Evolutionary conservation across 2,113 vertebrate genomes (phyloP).

Genomic region (Agelaius phoeniceus): DNA sequence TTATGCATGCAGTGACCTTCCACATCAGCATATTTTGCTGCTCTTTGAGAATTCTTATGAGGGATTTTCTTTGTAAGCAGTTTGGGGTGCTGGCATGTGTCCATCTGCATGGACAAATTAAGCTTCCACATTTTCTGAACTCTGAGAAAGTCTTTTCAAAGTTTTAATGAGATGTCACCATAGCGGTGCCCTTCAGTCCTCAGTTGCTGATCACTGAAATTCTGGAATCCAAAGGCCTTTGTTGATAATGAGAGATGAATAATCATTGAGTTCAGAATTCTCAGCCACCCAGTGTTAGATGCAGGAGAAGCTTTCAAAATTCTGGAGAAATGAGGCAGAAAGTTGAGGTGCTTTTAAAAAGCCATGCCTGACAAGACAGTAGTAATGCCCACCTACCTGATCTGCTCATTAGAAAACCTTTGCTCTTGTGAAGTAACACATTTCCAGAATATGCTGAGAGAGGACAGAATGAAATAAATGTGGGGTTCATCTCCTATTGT

Average conservation of each 20-base stretch:
- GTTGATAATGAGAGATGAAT: constrained; percentile 47
- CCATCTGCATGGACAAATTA: constrained; percentile 14
- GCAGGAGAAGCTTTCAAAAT: constrained; percentile 29
- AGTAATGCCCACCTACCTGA: not conserved
- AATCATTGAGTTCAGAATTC: constrained; percentile 6
- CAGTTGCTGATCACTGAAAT: not conserved
- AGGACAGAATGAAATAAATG: not conserved
- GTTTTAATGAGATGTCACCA: constrained; percentile 63
- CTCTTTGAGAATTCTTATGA: constrained; percentile 25
- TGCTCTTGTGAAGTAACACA: not conserved
- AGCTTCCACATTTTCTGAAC: constrained; percentile 29
- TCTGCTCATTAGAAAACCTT: not conserved
- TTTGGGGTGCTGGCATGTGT: constrained; percentile 47
- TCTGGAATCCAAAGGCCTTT: constrained; percentile 24
- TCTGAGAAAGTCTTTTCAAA: constrained; percentile 48
- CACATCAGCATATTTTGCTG: not conserved
- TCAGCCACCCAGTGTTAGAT: not conserved
- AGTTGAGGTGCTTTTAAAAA: not conserved
- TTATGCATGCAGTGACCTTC: not conserved
- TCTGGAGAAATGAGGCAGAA: constrained; percentile 37
- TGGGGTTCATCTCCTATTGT: not conserved
- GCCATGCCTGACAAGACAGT: not conserved
- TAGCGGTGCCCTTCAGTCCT: not conserved
- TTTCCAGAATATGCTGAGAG: not conserved
- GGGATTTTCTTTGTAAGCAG: constrained; percentile 25